A percentile compares a stretch with the other conserved stretches of the same genome.
Conservation (phyloP, 2,888 invertebrate genomes). For the Therioaphis trifolii region DNA sequence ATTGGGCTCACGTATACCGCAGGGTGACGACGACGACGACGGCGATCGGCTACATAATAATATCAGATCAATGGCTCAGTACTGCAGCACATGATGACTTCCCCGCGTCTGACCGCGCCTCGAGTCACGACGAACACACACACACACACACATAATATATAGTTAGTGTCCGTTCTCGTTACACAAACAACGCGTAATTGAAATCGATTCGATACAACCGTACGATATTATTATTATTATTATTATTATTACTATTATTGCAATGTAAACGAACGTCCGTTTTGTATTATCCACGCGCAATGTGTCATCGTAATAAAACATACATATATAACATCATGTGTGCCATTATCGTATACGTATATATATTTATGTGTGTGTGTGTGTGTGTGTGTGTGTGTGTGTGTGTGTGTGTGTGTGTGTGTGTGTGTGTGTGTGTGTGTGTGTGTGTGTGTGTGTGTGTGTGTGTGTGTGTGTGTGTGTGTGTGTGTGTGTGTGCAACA, state of each 20-base stretch:
- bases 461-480: too few relatives aligned
- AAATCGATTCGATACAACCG: slow-evolving; percentile 26
- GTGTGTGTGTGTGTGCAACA: too few relatives aligned
- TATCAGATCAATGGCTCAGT: neutral
- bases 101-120: neutral
- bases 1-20: slow-evolving; percentile 43
- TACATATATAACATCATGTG: neutral
- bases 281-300: neutral
- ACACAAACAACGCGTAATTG: slow-evolving; percentile 39
- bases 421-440: too few relatives aligned
- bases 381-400: too few relatives aligned
- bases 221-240: slow-evolving; percentile 1
- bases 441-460: too few relatives aligned
- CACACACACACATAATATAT: neutral
- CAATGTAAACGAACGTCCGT: slow-evolving; percentile 28
- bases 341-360: neutral
- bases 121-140: neutral
- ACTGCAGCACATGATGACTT: neutral
- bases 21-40: neutral
- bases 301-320: neutral
- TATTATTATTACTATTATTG: neutral
- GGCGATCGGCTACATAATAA: neutral
- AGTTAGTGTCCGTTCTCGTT: neutral
- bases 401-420: too few relatives aligned
- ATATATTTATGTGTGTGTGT: neutral